Evolutionary conservation across 2,113 vertebrate genomes (phyloP).

Genomic region (Chaetura pelagica): DNA sequence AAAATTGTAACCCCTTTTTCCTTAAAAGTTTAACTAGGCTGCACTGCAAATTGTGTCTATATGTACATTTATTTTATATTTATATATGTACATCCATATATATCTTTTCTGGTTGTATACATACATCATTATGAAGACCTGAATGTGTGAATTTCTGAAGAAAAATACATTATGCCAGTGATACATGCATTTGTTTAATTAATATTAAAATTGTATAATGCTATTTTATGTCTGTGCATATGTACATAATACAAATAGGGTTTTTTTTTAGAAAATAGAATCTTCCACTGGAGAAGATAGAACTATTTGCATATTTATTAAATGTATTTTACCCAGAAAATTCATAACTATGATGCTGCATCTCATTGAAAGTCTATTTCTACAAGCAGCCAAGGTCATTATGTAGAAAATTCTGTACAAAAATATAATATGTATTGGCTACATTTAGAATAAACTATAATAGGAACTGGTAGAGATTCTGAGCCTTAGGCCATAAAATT

Average conservation of each 20-base stretch:
- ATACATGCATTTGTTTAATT: background rate
- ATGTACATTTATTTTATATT: background rate
- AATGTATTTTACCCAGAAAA: slow-evolving; percentile 10
- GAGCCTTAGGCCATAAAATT: slow-evolving; percentile 53
- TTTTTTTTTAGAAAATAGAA: background rate
- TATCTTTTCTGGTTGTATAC: background rate
- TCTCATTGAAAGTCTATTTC: slow-evolving; percentile 28
- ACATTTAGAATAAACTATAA: slow-evolving; percentile 33
- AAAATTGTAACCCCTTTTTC: background rate
- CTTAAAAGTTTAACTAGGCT: background rate
- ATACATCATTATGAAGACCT: background rate
- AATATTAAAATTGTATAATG: background rate
- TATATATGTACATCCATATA: background rate
- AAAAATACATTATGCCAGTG: background rate
- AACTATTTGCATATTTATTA: slow-evolving; percentile 32
- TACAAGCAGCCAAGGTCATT: background rate
- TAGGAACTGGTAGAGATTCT: slow-evolving; percentile 17
- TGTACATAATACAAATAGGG: background rate
- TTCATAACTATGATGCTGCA: background rate
- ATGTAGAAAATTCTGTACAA: slow-evolving; percentile 33
- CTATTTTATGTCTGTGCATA: background rate
- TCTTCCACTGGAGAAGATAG: background rate
- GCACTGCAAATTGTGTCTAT: background rate
- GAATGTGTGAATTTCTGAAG: background rate
- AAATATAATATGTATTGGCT: background rate